phyloP scores from a whole-genome alignment of 23 tunicate genomes.

The Halocynthia roretzi region DNA sequence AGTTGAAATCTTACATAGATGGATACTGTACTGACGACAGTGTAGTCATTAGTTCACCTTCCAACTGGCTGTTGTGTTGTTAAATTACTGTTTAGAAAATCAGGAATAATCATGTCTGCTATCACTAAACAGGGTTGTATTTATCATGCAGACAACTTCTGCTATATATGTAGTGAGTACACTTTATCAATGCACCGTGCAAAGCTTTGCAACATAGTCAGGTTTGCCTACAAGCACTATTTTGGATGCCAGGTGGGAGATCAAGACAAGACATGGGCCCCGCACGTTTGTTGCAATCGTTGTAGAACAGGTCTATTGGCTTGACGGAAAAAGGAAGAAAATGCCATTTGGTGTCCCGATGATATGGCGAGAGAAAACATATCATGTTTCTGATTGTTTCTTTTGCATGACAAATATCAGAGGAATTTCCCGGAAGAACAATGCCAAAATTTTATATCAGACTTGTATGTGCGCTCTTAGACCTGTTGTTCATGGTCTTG shows the following conservation, averaged over 20 bases:
- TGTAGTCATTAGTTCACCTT: too few species aligned
- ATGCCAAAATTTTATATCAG: conserved; percentile 18
- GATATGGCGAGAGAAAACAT: conserved; percentile 38
- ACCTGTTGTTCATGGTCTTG: conserved; percentile 19
- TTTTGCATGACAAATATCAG: conserved; percentile 29
- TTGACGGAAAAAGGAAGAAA: conserved; percentile 33
- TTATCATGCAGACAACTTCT: conserved; percentile 32
- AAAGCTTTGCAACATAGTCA: conserved; percentile 32
- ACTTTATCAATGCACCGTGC: conserved; percentile 19
- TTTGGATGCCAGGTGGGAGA: conserved; percentile 36
- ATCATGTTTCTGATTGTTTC: conserved; percentile 24
- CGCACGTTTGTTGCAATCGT: conserved; percentile 42
- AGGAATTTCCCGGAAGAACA: conserved; percentile 21
- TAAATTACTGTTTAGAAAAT: too few species aligned
- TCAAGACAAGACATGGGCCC: conserved; percentile 35
- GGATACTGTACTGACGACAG: too few species aligned
- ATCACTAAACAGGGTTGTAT: conserved; percentile 16
- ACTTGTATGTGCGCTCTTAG: conserved; percentile 19
- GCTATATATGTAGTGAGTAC: conserved; percentile 32
- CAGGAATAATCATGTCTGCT: too few species aligned
- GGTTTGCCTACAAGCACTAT: conserved; percentile 40
- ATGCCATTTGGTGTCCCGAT: conserved; percentile 34
- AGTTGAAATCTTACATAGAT: too few species aligned
- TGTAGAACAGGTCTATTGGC: conserved; percentile 41
- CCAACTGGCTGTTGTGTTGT: too few species aligned